phyloP scores from a whole-genome alignment of 2,113 vertebrate genomes.

The Cheilinus undulatus region DNA sequence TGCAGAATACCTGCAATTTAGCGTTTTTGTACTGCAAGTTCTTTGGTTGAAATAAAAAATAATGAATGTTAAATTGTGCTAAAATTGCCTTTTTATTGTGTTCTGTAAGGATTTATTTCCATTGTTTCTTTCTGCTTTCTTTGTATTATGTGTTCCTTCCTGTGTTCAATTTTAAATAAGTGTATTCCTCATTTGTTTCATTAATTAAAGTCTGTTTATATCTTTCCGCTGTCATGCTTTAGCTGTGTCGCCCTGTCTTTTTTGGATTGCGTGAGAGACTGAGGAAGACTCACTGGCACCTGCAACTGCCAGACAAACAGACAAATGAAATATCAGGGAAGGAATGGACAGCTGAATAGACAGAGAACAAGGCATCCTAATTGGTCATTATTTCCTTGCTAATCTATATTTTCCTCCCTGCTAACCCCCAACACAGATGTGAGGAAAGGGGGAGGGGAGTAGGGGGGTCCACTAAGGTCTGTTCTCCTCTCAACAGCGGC shows the following conservation, averaged over 20 bases:
- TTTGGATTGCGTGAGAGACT: constrained; percentile 57
- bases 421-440: constrained; percentile 71
- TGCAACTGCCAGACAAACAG: constrained; percentile 61
- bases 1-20: too few relatives aligned
- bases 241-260: constrained; percentile 25
- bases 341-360: constrained; percentile 54
- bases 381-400: constrained; percentile 72
- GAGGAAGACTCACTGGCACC: constrained; percentile 66
- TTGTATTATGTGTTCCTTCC: background rate
- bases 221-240: constrained; percentile 17
- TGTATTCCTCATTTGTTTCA: constrained; percentile 33
- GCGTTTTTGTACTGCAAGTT: too few relatives aligned
- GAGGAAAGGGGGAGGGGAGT: constrained; percentile 38
- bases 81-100: too few relatives aligned
- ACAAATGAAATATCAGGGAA: constrained; percentile 60
- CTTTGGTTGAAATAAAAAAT: too few relatives aligned
- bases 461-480: constrained; percentile 19
- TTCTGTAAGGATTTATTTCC: too few relatives aligned
- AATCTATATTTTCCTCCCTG: constrained; percentile 65
- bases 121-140: background rate
- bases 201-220: constrained; percentile 1
- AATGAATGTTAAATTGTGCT: too few relatives aligned
- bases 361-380: constrained; percentile 67
- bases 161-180: constrained; percentile 1
- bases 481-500: constrained; percentile 24